Percentiles rank a stretch among this genome's conserved stretches.
phyloP scores from a whole-genome alignment of 2,113 vertebrate genomes.

The Psittacus erithacus region DNA sequence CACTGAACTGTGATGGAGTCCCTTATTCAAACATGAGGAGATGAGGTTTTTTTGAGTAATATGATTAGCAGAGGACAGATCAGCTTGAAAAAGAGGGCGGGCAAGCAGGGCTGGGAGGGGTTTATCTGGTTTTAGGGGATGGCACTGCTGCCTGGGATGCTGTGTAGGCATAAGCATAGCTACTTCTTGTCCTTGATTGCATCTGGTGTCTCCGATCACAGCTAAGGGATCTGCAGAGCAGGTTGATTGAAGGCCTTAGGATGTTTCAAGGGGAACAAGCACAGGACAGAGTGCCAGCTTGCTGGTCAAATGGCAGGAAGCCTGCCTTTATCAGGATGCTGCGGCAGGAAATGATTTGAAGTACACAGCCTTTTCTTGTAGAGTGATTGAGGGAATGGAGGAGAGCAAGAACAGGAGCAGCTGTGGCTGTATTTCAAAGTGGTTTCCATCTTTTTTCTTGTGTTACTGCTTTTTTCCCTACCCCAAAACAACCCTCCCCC shows the following conservation, averaged over 20 bases:
- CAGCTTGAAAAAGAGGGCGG: background rate
- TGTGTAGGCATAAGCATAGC: background rate
- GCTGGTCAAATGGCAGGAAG: conserved; percentile 27
- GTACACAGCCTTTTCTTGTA: conserved; percentile 29
- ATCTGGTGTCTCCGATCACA: conserved; percentile 9
- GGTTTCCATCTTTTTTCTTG: background rate
- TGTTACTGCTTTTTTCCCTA: background rate
- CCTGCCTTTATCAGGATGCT: conserved; percentile 64
- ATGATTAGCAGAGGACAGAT: background rate
- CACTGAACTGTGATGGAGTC: background rate
- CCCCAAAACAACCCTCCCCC: too few species aligned
- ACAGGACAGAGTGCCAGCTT: conserved; percentile 44
- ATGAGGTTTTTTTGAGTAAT: background rate
- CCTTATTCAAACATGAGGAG: background rate
- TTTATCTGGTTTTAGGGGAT: background rate
- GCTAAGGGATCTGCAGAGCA: background rate
- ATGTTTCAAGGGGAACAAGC: conserved; percentile 37
- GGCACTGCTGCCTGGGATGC: background rate
- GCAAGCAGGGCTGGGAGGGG: background rate
- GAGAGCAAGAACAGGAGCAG: background rate
- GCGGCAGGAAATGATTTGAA: conserved; percentile 63
- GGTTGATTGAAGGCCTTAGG: conserved; percentile 52
- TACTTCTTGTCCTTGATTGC: background rate
- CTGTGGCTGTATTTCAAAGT: conserved; percentile 26
- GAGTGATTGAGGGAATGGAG: conserved; percentile 32